Evolutionary conservation across 2,888 invertebrate species (phyloP), one percentile per base, ranked within the genome.

Genomic region (Pristionchus japonicus): DNA sequence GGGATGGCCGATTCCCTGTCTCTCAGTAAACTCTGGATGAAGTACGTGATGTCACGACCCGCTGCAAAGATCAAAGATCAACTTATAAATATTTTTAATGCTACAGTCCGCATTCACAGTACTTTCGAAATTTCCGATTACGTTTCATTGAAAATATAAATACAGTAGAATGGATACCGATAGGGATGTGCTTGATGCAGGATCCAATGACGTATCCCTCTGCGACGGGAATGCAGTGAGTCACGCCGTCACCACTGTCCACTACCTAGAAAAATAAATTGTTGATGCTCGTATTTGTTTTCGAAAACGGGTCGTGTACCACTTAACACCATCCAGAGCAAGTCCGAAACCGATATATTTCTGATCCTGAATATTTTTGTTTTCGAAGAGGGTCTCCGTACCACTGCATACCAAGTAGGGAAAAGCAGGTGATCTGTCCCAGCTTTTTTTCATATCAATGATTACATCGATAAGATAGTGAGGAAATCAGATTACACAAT

Each of bases 131-230:
- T n/a, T n/a, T n/a, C n/a, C n/a, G n/a, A n/a, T n/a, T n/a, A n/a
- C n/a, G n/a, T n/a, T n/a, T n/a, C n/a, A n/a, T n/a, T 9, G 7
- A 64, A 64, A 64, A n/a, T 23, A n/a, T n/a, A 17, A 17, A 15
- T 34, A 83, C 13, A 84, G 52, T 23, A 86, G 37, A 74, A 57
- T n/a, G 37, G 17, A 90, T 99, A 92, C 99, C 99, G 93, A 99
- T 99, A 23, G 99, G 99, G 95, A 99, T 99, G 96, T 99, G 99
- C 95, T 99, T 99, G 94, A 99, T 99, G 95, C 99, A 99, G 93
- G 98, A 99, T 88, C 99, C 88, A 7, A 99, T 99, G 6, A 99
- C 99, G 95, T 99, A 99, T 87, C 99, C 99, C 95, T 99, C 99
- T 61, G 99, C 99, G 94, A 99, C 99, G 91, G 99, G 99, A 95